Conservation (phyloP, 35 echinoderm and acorn worm genomes). For the Patiria miniata region DNA sequence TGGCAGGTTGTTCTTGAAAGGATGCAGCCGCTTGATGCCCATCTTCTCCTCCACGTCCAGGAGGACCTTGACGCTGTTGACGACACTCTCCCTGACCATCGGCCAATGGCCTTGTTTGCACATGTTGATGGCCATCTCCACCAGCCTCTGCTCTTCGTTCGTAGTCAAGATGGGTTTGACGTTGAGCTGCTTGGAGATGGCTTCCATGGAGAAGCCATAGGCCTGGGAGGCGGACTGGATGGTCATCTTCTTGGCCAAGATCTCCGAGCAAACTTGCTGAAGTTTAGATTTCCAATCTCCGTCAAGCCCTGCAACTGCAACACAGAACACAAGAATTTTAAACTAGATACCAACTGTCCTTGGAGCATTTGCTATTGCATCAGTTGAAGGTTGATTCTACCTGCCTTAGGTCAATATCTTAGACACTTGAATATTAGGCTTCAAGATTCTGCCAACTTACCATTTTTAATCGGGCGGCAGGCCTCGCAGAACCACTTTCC, state of each 20-base stretch:
- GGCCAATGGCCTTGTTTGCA: background rate
- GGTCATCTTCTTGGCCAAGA: conserved; percentile 8
- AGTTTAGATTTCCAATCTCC: background rate
- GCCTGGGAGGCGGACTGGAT: background rate
- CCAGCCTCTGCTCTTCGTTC: background rate
- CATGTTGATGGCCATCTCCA: background rate
- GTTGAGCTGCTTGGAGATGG: background rate
- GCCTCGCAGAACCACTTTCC: background rate
- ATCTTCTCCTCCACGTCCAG: conserved; percentile 14
- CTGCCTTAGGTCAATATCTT: no score
- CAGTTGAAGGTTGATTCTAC: no score
- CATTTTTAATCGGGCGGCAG: background rate
- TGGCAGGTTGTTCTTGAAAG: background rate
- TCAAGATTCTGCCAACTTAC: background rate
- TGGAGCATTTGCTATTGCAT: no score
- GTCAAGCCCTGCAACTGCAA: no score
- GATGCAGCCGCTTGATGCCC: conserved; percentile 6
- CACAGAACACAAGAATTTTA: no score
- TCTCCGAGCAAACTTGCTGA: background rate
- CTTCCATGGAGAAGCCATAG: conserved; percentile 5
- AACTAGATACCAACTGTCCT: no score
- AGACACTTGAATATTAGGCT: no score
- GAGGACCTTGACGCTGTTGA: background rate
- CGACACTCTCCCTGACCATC: background rate
- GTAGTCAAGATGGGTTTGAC: background rate